Conservation (phyloP, 2,113 vertebrate species). For the Nicator chloris region DNA sequence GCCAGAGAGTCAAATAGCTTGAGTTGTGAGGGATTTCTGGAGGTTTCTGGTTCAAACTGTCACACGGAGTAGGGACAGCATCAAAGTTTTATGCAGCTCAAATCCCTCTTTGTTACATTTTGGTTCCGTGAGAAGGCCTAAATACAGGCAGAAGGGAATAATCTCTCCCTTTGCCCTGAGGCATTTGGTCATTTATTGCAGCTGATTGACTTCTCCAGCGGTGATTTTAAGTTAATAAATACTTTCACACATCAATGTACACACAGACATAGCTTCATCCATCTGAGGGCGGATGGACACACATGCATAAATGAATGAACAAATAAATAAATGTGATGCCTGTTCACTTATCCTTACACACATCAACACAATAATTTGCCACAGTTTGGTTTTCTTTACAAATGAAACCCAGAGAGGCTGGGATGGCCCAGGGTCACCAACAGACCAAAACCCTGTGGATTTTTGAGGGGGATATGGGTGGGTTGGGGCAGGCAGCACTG, state of each 20-base stretch:
- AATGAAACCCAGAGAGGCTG: neutral
- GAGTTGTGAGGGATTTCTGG: neutral
- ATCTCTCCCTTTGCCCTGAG: neutral
- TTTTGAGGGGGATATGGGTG: neutral
- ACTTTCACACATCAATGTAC: neutral
- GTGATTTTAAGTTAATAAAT: neutral
- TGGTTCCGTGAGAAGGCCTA: neutral
- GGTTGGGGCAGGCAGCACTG: neutral
- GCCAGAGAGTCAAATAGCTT: neutral
- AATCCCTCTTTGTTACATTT: neutral
- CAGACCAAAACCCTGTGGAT: neutral
- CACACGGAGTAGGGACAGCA: neutral
- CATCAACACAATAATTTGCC: neutral
- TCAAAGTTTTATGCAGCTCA: neutral
- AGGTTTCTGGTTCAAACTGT: neutral
- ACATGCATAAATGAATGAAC: neutral
- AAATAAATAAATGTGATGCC: neutral
- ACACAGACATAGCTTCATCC: neutral
- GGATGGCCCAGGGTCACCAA: neutral
- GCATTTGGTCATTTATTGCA: neutral
- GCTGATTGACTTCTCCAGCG: neutral
- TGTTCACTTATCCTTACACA: neutral
- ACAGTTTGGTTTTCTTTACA: neutral
- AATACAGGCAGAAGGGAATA: neutral
- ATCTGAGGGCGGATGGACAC: neutral